These are phyloP conservation scores for Pterocles orientalis DNA, from an alignment of 2,113 vertebrate genomes.

Conservation along the genomic window DNA sequence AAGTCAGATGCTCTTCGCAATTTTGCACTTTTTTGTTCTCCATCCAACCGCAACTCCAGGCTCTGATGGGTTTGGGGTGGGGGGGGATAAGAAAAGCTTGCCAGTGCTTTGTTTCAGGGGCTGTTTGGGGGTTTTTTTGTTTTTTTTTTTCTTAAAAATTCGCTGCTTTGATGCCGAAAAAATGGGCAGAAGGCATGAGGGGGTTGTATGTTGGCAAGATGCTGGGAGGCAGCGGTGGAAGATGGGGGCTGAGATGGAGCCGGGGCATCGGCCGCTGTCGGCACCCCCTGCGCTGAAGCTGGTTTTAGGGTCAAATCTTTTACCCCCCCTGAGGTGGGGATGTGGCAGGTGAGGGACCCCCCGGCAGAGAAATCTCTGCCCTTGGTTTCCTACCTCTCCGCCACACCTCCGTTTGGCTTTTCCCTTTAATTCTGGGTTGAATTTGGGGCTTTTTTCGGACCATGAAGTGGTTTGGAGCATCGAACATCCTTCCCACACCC, in stretches of 20 bases:
- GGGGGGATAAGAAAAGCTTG: neutral
- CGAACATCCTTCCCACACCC: fast-evolving
- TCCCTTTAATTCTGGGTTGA: fast-evolving
- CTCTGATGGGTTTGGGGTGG: neutral
- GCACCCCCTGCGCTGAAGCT: neutral
- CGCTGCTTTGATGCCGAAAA: neutral
- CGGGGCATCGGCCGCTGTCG: fast-evolving
- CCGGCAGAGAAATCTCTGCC: neutral
- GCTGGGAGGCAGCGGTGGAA: neutral
- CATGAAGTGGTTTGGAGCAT: neutral
- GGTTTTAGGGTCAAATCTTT: neutral
- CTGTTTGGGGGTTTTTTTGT: neutral
- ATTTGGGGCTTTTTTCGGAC: neutral
- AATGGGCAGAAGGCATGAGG: neutral
- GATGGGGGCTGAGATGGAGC: neutral
- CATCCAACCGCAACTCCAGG: neutral
- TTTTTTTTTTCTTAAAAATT: neutral
- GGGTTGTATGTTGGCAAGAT: neutral
- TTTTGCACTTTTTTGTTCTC: slow-evolving; percentile 46
- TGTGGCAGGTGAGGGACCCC: neutral
- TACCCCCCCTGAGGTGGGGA: neutral
- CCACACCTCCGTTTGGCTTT: neutral
- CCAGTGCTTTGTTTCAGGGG: neutral
- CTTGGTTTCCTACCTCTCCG: neutral
- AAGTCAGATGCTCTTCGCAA: neutral